phyloP scores from a whole-genome alignment of 2,888 invertebrate species.

The Heteromurus nitidus region DNA sequence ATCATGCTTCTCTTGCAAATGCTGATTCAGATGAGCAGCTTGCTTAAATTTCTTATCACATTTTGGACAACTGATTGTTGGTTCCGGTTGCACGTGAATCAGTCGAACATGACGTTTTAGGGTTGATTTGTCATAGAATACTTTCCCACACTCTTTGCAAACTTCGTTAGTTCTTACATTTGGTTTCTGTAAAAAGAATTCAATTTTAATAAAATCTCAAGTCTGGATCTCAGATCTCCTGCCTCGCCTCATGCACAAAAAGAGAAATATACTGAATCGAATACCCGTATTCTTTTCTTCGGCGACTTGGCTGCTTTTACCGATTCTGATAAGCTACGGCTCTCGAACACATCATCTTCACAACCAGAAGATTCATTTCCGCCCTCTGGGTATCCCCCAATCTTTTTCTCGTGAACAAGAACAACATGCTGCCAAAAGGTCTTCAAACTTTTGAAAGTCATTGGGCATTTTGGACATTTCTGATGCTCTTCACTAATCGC shows the following conservation, averaged over 20 bases:
- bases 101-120: constrained; percentile 26
- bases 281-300: too few species aligned
- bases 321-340: too few species aligned
- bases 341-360: too few species aligned
- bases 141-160: constrained; percentile 21
- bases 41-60: constrained; percentile 9
- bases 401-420: constrained; percentile 26
- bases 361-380: too few species aligned
- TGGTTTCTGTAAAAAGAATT: too few species aligned
- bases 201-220: too few species aligned
- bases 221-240: neutral
- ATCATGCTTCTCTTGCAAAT: neutral
- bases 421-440: constrained; percentile 47
- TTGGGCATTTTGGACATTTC: constrained; percentile 39
- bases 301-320: too few species aligned
- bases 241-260: too few species aligned
- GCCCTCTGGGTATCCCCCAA: too few species aligned
- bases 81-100: neutral
- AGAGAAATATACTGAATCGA: too few species aligned
- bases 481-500: constrained; percentile 21
- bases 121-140: neutral
- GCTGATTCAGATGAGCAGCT: neutral
- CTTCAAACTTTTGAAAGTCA: constrained; percentile 18
- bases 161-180: too few species aligned
- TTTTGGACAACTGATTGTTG: constrained; percentile 3